Percentiles rank a stretch among this genome's conserved stretches.
Conservation (phyloP, 1,140 invertebrate species). For the Brachionus manjavacas region DNA sequence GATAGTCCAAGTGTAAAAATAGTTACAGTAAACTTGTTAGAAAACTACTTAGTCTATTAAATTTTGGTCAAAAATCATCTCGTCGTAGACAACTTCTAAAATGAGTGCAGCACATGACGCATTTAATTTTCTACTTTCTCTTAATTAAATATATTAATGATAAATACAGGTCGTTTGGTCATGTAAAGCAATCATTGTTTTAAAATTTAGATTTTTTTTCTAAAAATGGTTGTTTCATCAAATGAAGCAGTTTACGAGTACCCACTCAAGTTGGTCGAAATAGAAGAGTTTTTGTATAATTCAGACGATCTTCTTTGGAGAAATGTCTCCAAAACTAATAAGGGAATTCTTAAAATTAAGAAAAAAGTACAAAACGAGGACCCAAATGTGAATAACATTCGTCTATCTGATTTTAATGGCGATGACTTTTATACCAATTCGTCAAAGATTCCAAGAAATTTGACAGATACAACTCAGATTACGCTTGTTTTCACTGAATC, state of each 20-base stretch:
- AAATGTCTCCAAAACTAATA: neutral
- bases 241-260: neutral
- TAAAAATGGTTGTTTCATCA: neutral
- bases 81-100: neutral
- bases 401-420: neutral
- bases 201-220: neutral
- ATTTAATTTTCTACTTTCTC: neutral
- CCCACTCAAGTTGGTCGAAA: neutral
- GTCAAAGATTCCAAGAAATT: slow-evolving; percentile 12
- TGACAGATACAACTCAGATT: neutral
- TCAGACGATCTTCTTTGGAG: slow-evolving; percentile 14
- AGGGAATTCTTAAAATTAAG: neutral
- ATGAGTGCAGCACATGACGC: neutral
- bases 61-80: neutral
- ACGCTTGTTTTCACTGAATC: slow-evolving; percentile 15
- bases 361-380: neutral
- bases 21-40: neutral
- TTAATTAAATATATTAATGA: slow-evolving; percentile 6
- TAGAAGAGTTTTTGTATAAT: slow-evolving; percentile 13
- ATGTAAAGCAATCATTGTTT: neutral
- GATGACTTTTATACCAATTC: slow-evolving; percentile 9
- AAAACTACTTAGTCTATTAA: neutral
- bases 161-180: neutral
- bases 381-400: neutral
- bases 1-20: neutral